phyloP scores from a whole-genome alignment of 2,888 invertebrate species.

The Drosophila mayaguana region DNA sequence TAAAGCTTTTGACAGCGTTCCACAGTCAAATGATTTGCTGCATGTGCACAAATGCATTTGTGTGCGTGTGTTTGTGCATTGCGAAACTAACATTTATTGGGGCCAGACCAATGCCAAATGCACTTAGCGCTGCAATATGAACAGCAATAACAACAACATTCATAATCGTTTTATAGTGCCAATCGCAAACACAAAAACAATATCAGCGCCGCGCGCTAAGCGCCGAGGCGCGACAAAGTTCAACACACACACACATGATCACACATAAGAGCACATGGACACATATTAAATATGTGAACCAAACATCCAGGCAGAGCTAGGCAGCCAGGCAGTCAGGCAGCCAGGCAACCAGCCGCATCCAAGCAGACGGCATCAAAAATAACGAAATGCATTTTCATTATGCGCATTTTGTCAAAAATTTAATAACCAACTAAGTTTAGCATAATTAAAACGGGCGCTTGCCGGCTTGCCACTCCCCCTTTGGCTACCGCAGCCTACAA shows the following conservation, averaged over 20 bases:
- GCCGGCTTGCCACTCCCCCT: no score
- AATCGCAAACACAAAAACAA: slow-evolving; percentile 38
- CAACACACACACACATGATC: slow-evolving; percentile 11
- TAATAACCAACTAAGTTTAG: slow-evolving; percentile 29
- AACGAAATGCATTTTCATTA: slow-evolving; percentile 38
- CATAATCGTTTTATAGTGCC: slow-evolving; percentile 53
- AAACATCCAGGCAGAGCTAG: background rate
- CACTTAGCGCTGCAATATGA: slow-evolving; percentile 35
- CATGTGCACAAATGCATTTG: background rate
- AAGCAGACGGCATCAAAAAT: slow-evolving; percentile 8
- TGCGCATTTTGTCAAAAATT: slow-evolving; percentile 29
- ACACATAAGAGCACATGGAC: slow-evolving; percentile 13
- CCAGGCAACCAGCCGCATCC: background rate
- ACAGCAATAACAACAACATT: slow-evolving; percentile 32
- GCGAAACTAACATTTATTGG: slow-evolving; percentile 39
- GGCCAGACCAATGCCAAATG: slow-evolving; percentile 26
- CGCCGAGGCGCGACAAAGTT: slow-evolving; percentile 29
- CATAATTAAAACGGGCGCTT: slow-evolving; percentile 31
- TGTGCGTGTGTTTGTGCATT: background rate
- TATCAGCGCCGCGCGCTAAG: slow-evolving; percentile 19
- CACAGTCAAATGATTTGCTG: slow-evolving; percentile 3
- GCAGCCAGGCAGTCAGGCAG: background rate
- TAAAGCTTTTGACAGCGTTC: background rate
- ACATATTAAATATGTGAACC: slow-evolving; percentile 32
- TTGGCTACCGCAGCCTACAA: accelerated